Base-by-base conservation (phyloP, 2,888 invertebrate genomes). In the Encarsia formosa region DNA sequence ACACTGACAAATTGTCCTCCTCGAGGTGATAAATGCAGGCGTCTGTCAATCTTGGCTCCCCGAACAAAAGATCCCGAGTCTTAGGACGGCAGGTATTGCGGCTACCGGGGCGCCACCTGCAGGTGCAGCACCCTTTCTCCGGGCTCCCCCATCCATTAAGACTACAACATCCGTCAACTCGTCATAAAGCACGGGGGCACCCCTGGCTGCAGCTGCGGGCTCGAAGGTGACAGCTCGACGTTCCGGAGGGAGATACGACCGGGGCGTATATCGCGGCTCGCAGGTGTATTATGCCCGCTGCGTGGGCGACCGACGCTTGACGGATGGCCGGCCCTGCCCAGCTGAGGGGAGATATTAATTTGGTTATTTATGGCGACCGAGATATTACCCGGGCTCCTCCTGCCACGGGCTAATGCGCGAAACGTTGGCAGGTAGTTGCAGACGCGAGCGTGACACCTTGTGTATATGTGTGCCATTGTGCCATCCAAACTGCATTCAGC, bases 281-380 rank as follows among this genome's bases (percentile, higher is more conserved):
- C 40, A 44, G 44, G 44, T 50, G 44, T 44, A 26, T 11, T 26
- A 11, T 8, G 5, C 8, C 26, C 26, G 31, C 31, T 15, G 22
- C 39, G 4, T 11, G 22, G 6, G 24, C 40, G n/a, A 16, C 24
- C 5, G 40, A 13, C 24, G 24, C 15, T 13, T 15, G 8, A 3
- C 40, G 26, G 24, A 62, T 67, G 73, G 73, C 72, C 70, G 70
- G 69, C 73, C 73, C 67, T 67, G 68, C 68, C 61, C 58, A 64
- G 67, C 65, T 63, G 65, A 65, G 22, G 32, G 45, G 35, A 66
- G 65, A 66, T 73, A 73, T 72, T 71, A 72, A 73, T 73, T 73
- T 72, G 69, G 66, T 71, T 71, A 72, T 73, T 73, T 73, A 73
- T 69, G 70, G 65, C 63, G 61, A 61, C 66, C 71, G 71, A 71